Conservation (phyloP, 2,113 vertebrate genomes). For the Galbula dea region DNA sequence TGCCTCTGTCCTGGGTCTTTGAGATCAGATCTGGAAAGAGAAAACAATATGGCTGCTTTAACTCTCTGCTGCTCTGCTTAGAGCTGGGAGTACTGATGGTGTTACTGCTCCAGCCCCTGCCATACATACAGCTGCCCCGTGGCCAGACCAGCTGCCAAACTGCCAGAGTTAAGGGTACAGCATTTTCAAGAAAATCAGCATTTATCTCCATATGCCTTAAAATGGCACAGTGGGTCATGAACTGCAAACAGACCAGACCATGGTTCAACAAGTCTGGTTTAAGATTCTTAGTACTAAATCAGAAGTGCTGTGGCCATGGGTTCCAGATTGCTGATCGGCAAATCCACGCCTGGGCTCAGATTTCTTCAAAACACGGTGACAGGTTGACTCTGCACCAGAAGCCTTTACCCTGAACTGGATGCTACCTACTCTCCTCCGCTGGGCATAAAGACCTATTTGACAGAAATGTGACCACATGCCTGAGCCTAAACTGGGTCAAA, state of each 20-base stretch:
- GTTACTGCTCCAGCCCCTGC: not conserved
- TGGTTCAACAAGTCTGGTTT: not conserved
- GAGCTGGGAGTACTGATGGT: not conserved
- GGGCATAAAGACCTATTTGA: accelerated
- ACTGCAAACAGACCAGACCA: not conserved
- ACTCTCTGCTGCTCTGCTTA: not conserved
- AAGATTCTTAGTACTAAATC: not conserved
- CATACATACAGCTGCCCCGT: not conserved
- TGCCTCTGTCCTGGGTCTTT: not conserved
- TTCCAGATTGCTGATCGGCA: not conserved
- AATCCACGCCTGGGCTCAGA: not conserved
- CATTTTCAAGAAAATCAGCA: not conserved
- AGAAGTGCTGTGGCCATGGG: not conserved
- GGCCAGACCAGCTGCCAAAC: not conserved
- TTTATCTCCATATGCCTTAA: not conserved
- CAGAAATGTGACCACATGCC: not conserved
- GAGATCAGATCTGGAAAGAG: not conserved
- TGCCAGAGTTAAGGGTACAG: not conserved
- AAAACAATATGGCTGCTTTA: not conserved
- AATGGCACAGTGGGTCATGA: not conserved
- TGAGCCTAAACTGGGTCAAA: not conserved
- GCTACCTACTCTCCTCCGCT: accelerated
- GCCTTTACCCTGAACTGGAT: not conserved
- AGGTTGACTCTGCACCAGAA: not conserved
- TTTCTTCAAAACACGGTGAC: not conserved